phyloP scores from a whole-genome alignment of 2,113 vertebrate genomes.

The Orcinus orca region DNA sequence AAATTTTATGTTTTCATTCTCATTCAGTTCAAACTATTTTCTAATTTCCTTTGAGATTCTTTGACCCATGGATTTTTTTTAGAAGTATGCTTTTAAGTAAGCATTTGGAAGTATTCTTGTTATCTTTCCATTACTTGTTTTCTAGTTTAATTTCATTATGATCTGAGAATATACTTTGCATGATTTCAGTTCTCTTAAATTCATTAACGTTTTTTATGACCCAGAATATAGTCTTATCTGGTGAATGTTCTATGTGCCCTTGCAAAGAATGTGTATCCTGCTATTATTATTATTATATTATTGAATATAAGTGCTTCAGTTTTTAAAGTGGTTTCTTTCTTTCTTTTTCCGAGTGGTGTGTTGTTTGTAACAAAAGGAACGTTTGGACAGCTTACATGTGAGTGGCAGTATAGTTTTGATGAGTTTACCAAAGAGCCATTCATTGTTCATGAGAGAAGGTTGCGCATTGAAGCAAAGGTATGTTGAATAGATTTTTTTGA shows the following conservation, averaged over 20 bases:
- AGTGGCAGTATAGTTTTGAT: slow-evolving; percentile 97
- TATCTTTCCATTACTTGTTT: slow-evolving; percentile 29
- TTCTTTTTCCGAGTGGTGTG: slow-evolving; percentile 86
- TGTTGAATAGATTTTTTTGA: background rate
- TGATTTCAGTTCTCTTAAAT: slow-evolving; percentile 18
- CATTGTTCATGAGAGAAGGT: slow-evolving; percentile 90
- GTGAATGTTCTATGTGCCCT: background rate
- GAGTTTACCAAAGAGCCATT: slow-evolving; percentile 97
- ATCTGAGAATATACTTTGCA: background rate
- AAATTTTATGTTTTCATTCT: background rate
- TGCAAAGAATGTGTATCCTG: background rate
- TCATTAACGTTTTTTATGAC: background rate
- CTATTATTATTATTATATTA: background rate
- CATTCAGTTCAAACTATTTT: slow-evolving; percentile 26
- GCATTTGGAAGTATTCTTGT: background rate
- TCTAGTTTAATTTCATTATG: slow-evolving; percentile 13
- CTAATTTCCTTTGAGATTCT: slow-evolving; percentile 11
- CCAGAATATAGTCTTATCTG: background rate
- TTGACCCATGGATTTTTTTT: slow-evolving; percentile 13
- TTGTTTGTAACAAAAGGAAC: slow-evolving; percentile 97
- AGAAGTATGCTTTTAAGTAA: background rate
- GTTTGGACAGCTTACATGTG: slow-evolving; percentile 96
- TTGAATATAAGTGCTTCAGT: background rate
- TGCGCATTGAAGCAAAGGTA: slow-evolving; percentile 98
- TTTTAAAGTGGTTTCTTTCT: slow-evolving; percentile 12